Percentiles rank a stretch among this genome's conserved stretches.
Conservation (phyloP, 2,113 vertebrate species). For the Heterotis niloticus region DNA sequence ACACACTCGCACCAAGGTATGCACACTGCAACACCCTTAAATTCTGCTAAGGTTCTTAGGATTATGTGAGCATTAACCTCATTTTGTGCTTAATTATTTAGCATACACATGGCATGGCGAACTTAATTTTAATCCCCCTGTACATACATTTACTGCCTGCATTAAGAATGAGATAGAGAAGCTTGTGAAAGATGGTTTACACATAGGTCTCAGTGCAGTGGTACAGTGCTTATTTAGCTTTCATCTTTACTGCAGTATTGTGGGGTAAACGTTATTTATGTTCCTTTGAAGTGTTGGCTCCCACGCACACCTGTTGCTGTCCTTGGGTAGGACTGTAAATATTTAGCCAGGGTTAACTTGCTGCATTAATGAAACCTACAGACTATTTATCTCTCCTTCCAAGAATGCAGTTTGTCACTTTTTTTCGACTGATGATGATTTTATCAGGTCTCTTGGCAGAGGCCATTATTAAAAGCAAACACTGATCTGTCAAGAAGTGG, state of each 20-base stretch:
- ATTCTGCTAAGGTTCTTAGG: too few species aligned
- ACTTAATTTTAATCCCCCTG: too few species aligned
- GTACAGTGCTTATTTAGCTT: neutral
- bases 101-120: too few species aligned
- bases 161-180: too few species aligned
- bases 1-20: neutral
- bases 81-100: too few species aligned
- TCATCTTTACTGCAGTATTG: neutral
- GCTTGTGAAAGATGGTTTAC: too few species aligned
- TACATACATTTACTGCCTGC: too few species aligned
- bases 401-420: conserved; percentile 17
- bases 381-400: conserved; percentile 39
- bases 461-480: conserved; percentile 51
- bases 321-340: conserved; percentile 47
- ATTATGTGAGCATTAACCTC: too few species aligned
- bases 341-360: conserved; percentile 44
- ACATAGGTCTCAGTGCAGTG: too few species aligned
- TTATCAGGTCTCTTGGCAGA: conserved; percentile 38
- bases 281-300: conserved; percentile 23
- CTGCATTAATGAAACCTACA: conserved; percentile 30
- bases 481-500: conserved; percentile 29
- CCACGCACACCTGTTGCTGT: conserved; percentile 48
- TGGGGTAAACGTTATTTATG: conserved; percentile 4
- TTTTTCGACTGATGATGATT: conserved; percentile 31
- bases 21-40: too few species aligned